Percentiles rank a stretch among this genome's conserved stretches.
phyloP scores from a whole-genome alignment of 1,140 invertebrate species.

The Pseudachorutes palmiensis region DNA sequence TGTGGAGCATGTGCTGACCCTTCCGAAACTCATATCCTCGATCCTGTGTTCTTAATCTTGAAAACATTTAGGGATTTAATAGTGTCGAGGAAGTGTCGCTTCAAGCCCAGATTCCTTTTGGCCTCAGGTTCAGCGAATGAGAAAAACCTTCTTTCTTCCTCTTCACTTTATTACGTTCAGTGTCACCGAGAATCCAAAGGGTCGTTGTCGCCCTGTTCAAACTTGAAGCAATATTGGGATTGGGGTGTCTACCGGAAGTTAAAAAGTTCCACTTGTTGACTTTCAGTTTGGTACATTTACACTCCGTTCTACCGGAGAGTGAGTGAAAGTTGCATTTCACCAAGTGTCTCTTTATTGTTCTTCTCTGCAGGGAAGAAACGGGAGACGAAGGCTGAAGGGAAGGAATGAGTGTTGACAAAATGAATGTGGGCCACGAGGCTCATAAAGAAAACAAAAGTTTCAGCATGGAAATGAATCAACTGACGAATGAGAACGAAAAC shows the following conservation, averaged over 20 bases:
- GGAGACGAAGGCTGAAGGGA: background rate
- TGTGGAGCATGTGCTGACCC: background rate
- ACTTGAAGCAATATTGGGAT: too few species aligned
- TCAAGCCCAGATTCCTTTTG: background rate
- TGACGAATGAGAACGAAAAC: constrained; percentile 39
- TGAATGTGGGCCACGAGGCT: constrained; percentile 8
- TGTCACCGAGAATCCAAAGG: too few species aligned
- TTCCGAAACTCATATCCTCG: background rate
- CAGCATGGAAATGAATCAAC: constrained; percentile 42
- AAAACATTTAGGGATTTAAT: background rate
- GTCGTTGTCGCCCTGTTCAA: too few species aligned
- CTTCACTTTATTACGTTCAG: too few species aligned
- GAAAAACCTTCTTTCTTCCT: background rate
- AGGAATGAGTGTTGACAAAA: constrained; percentile 25
- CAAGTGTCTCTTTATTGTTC: too few species aligned
- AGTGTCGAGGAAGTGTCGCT: constrained; percentile 8
- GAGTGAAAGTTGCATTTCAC: too few species aligned
- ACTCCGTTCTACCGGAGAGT: too few species aligned
- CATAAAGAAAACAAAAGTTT: constrained; percentile 26
- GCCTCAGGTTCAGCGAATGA: background rate
- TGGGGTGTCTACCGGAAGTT: too few species aligned
- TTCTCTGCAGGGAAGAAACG: too few species aligned
- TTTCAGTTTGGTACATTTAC: too few species aligned
- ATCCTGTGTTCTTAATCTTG: background rate
- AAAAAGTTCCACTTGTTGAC: too few species aligned